These are phyloP conservation scores for Cottoperca gobio DNA, from an alignment of 2,797 vertebrate genomes.

Conservation along the genomic window DNA sequence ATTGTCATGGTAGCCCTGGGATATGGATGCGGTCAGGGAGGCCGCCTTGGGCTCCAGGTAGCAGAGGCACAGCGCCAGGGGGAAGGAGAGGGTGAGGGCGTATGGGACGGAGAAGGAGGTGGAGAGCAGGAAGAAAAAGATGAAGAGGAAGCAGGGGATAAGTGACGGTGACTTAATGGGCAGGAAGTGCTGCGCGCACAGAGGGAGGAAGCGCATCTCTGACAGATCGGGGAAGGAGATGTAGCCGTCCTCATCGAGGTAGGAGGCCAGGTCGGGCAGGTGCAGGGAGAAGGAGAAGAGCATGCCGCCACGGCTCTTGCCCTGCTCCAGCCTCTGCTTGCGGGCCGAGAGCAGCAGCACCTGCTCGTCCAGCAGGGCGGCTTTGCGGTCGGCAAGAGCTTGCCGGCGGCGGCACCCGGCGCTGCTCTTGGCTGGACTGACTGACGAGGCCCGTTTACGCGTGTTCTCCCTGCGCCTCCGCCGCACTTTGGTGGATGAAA, in stretches of 20 bases:
- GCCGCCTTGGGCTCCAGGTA: constrained; percentile 99
- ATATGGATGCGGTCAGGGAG: constrained; percentile 96
- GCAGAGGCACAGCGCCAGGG: constrained; percentile 99
- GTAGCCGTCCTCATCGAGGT: constrained; percentile 97
- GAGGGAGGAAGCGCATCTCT: constrained; percentile 92
- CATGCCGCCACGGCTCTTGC: constrained; percentile 82
- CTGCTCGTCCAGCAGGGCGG: constrained; percentile 85
- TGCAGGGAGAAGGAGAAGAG: constrained; percentile 99
- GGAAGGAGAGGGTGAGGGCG: constrained; percentile 98
- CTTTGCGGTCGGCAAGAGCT: constrained; percentile 82
- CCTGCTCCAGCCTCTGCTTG: constrained; percentile 87
- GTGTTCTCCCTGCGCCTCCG: constrained; percentile 90
- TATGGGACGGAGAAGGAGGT: constrained; percentile 98
- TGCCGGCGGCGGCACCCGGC: constrained; percentile 73
- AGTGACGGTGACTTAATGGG: constrained; percentile 96
- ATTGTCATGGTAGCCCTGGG: constrained; percentile 94
- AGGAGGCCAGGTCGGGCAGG: constrained; percentile 93
- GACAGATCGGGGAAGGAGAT: constrained; percentile 94
- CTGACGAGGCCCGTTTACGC: constrained; percentile 76
- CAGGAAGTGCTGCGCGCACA: constrained; percentile 93
- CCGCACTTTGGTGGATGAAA: constrained; percentile 88
- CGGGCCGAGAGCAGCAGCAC: constrained; percentile 87
- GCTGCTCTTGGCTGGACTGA: constrained; percentile 79
- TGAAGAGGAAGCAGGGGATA: constrained; percentile 98
- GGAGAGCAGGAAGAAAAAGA: constrained; percentile 98